Conservation (phyloP, 2,797 vertebrate genomes). For the Dryobates pubescens region DNA sequence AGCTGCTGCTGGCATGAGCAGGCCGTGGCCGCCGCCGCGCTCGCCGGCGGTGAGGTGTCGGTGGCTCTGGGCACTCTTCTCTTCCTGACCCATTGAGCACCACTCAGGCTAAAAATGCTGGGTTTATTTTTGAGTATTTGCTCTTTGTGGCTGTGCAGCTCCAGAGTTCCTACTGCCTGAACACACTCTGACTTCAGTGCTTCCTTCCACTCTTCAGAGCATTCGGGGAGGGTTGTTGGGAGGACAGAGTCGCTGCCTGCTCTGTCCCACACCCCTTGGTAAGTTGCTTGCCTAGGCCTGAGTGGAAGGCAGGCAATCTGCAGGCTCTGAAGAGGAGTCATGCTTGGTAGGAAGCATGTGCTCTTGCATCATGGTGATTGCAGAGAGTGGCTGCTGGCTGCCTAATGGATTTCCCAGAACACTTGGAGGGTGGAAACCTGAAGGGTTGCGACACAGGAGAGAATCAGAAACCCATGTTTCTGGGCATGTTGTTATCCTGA, state of each 20-base stretch:
- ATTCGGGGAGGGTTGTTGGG: background rate
- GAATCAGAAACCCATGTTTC: background rate
- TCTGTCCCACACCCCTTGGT: background rate
- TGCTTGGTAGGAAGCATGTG: background rate
- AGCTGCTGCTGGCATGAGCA: background rate
- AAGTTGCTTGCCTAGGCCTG: background rate
- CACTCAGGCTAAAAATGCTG: slow-evolving; percentile 17
- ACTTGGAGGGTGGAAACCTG: background rate
- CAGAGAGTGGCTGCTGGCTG: background rate
- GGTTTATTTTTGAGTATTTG: background rate
- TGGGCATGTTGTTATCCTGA: background rate
- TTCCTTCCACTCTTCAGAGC: background rate
- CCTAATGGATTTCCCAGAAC: slow-evolving; percentile 48
- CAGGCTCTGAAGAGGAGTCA: background rate
- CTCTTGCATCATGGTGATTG: background rate
- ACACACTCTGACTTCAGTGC: background rate
- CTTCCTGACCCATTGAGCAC: background rate
- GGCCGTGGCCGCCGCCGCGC: background rate
- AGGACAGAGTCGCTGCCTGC: background rate
- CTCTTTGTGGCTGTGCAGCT: slow-evolving; percentile 17
- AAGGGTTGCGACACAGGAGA: background rate
- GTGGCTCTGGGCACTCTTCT: background rate
- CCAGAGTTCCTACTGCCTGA: background rate
- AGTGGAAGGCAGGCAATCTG: background rate
- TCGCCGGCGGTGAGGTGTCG: background rate